Base-by-base conservation (phyloP, 2,888 invertebrate species). In the Camponotus fellah region DNA sequence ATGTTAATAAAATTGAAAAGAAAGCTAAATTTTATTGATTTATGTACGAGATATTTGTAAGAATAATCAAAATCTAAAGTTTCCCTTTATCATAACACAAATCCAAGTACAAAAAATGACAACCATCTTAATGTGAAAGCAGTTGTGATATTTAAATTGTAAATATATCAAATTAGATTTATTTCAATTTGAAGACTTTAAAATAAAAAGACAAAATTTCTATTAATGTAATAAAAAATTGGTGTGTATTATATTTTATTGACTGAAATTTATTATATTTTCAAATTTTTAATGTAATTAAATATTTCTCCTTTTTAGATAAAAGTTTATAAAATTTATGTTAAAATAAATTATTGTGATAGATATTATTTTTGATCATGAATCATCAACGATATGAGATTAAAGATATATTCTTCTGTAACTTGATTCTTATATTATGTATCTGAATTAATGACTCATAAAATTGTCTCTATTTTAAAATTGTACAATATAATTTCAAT, bases 261-360 rank as follows among this genome's bases (percentile, higher is more conserved):
- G 17, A 9, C 4, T 49, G 6, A 75, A 14, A 53, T 26, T 65
- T 64, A 17, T 49, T 65, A 37, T 17, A 34, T 77, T 34, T 8
- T 34, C 40, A 26, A 14, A 68, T 8, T 66, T 68, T 77, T 68
- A 68, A 2, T 26, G 12, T 68, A 26, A 40, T 43, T 40, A 43
- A 58, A 58, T 68, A 65, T 58, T 53, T 40, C 14, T 0, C 4
- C 10, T 6, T 49, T 34, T 14, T 21, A 46, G 0, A 46, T 32
- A 40, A 62, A 60, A 49, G 10, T 65, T 43, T 43, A 9, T 0
- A 40, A 34, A 26, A 77, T 77, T 69, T 32, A 43, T 71, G 0
- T 56, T 21, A 6, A 10, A 46, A 14, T 66, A 56, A 64, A 43
- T 64, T 62, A 40, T 64, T 74, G 14, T 26, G n/a, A 12, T 17